Evolutionary conservation across 1,140 invertebrate species (phyloP).

Genomic region (Drosophila jambulina): DNA sequence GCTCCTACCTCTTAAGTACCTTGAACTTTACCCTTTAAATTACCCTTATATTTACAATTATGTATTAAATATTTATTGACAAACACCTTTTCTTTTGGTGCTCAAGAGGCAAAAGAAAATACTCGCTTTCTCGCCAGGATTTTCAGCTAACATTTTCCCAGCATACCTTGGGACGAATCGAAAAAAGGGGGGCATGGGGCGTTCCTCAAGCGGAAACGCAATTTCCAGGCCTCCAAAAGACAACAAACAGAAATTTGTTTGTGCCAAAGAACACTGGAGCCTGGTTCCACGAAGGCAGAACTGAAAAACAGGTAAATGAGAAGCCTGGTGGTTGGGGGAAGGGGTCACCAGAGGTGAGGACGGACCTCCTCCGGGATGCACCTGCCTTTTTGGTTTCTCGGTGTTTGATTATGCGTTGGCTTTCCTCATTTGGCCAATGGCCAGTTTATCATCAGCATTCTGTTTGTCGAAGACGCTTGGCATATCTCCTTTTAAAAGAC

Average conservation of each 20-base stretch:
- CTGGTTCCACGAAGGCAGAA: slow-evolving; percentile 16
- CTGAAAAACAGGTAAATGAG: slow-evolving; percentile 28
- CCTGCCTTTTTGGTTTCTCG: slow-evolving; percentile 64
- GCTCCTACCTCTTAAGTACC: rapidly evolving
- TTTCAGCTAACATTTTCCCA: slow-evolving; percentile 39
- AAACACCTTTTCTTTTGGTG: not conserved
- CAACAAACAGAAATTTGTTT: slow-evolving; percentile 82
- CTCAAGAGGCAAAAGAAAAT: slow-evolving; percentile 4
- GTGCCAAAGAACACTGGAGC: slow-evolving; percentile 62
- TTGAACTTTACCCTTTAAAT: not conserved
- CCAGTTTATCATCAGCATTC: slow-evolving; percentile 53
- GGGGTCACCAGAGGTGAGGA: slow-evolving; percentile 2
- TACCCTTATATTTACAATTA: not conserved
- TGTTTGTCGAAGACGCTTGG: slow-evolving; percentile 41
- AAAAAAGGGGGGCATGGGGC: slow-evolving; percentile 13
- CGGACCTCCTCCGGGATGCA: slow-evolving; percentile 15
- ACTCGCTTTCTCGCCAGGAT: slow-evolving; percentile 13
- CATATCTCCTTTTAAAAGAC: slow-evolving; percentile 38
- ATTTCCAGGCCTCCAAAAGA: slow-evolving; percentile 78
- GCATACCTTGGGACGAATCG: slow-evolving; percentile 24
- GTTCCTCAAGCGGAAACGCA: slow-evolving; percentile 74
- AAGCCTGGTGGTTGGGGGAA: not conserved
- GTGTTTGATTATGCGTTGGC: slow-evolving; percentile 78
- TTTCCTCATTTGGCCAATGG: slow-evolving; percentile 61
- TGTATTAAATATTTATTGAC: too few relatives aligned